These are phyloP conservation scores for Patella ulyssiponensis DNA, from an alignment of 2,888 invertebrate genomes.

Conservation along the genomic window DNA sequence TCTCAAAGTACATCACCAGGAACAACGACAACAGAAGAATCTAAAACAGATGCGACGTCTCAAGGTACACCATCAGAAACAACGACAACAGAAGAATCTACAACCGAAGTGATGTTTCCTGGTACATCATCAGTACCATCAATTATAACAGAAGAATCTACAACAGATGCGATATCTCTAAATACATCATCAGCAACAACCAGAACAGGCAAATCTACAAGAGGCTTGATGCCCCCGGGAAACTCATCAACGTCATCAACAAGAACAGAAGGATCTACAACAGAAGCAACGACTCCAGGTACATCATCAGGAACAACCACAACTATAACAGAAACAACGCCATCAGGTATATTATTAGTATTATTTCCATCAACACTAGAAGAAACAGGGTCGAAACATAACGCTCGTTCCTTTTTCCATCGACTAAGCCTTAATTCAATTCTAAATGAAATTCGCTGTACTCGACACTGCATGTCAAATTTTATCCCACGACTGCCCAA, in stretches of 20 bases:
- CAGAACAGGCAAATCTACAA: neutral
- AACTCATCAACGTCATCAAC: neutral
- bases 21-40: neutral
- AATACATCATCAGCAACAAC: neutral
- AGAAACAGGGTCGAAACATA: too few species aligned
- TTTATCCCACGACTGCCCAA: too few species aligned
- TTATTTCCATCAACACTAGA: too few species aligned
- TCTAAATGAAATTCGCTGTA: too few species aligned
- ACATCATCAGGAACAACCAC: neutral
- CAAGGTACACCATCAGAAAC: neutral
- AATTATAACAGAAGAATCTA: neutral
- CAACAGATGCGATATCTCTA: neutral
- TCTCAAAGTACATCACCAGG: neutral
- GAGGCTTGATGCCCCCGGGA: neutral
- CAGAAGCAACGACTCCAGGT: neutral
- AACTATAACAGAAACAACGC: neutral
- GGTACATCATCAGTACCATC: neutral
- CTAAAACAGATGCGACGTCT: neutral
- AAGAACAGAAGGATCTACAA: neutral
- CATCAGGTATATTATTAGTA: neutral
- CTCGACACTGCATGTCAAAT: too few species aligned
- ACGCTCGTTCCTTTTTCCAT: too few species aligned
- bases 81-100: neutral
- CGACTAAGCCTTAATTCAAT: too few species aligned
- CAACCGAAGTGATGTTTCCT: neutral